phyloP scores from a whole-genome alignment of 2,888 invertebrate genomes.

The Conus canariensis region DNA sequence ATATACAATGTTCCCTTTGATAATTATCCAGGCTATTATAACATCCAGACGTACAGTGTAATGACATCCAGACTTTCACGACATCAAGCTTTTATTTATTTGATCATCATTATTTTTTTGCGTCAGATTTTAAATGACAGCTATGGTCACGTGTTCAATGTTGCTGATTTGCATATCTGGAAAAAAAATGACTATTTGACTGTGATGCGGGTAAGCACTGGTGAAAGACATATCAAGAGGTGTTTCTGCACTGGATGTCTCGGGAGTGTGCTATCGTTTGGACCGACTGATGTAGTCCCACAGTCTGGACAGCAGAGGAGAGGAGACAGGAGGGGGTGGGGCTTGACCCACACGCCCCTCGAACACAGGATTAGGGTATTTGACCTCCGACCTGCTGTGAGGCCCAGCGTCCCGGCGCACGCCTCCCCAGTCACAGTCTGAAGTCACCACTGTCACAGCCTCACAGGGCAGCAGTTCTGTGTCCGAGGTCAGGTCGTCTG shows the following conservation, averaged over 20 bases:
- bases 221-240: too few species aligned
- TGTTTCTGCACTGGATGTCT: not conserved
- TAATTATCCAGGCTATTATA: too few species aligned
- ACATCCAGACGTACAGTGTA: too few species aligned
- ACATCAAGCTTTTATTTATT: too few species aligned
- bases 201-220: too few species aligned
- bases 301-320: slow-evolving; percentile 33
- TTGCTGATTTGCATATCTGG: too few species aligned
- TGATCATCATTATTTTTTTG: too few species aligned
- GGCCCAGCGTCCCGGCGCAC: not conserved
- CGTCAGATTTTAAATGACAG: too few species aligned
- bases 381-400: slow-evolving; percentile 6
- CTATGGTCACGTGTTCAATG: too few species aligned
- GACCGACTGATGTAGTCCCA: slow-evolving; percentile 32
- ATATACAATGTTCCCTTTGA: too few species aligned
- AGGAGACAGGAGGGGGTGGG: not conserved
- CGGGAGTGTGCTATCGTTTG: slow-evolving; percentile 14
- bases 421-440: not conserved
- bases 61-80: too few species aligned
- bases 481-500: slow-evolving; percentile 31
- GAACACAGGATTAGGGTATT: slow-evolving; percentile 34
- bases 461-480: slow-evolving; percentile 21
- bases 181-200: too few species aligned
- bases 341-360: slow-evolving; percentile 8
- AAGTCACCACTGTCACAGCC: not conserved